phyloP scores from a whole-genome alignment of 2,113 vertebrate species.

The Sakesphorus luctuosus region DNA sequence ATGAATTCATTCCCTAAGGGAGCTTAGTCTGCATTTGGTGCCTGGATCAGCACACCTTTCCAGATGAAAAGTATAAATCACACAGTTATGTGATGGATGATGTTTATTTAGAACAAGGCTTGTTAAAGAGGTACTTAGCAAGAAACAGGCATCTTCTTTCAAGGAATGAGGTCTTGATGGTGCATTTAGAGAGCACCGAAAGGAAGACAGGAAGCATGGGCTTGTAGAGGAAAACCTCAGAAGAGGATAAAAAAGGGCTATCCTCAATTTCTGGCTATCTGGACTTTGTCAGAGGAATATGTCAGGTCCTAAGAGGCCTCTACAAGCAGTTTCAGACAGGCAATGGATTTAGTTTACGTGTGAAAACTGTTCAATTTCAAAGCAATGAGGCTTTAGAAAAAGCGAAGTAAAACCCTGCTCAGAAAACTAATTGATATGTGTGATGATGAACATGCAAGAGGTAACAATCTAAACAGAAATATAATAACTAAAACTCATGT shows the following conservation, averaged over 20 bases:
- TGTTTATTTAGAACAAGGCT: not conserved
- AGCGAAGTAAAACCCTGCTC: not conserved
- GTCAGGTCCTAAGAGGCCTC: not conserved
- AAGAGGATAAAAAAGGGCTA: not conserved
- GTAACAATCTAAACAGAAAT: not conserved
- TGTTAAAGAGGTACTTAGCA: not conserved
- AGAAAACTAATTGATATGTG: not conserved
- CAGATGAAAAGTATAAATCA: slow-evolving; percentile 16
- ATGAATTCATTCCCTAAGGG: not conserved
- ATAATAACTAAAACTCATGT: fast-evolving
- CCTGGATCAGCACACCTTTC: not conserved
- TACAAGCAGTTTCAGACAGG: not conserved
- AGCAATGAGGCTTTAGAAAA: not conserved
- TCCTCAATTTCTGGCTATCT: not conserved
- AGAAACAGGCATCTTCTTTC: not conserved
- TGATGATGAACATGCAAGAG: not conserved
- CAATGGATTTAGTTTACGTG: fast-evolving
- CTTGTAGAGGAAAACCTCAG: not conserved
- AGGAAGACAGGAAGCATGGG: not conserved
- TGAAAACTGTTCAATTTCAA: not conserved
- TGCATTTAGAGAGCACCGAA: fast-evolving
- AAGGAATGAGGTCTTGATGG: not conserved
- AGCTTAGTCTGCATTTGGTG: not conserved
- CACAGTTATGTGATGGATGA: not conserved
- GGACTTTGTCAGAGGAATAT: not conserved